Percentiles rank a stretch among this genome's conserved stretches.
phyloP scores from a whole-genome alignment of 2,113 vertebrate genomes.

The Alouatta palliata region DNA sequence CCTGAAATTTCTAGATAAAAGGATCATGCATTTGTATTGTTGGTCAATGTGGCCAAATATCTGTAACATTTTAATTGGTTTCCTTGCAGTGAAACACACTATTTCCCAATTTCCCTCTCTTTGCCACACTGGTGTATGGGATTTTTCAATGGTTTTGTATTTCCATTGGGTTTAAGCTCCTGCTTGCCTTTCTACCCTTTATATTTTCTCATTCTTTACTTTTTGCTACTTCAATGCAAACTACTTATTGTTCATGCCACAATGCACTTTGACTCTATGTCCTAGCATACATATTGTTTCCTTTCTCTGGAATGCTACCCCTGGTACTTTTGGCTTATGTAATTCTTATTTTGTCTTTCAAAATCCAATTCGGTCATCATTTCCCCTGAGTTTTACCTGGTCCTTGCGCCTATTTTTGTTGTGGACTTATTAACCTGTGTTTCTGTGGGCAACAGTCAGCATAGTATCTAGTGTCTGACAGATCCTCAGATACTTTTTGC shows the following conservation, averaged over 20 bases:
- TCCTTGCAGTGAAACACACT: background rate
- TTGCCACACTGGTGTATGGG: background rate
- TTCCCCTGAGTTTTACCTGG: background rate
- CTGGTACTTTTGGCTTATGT: background rate
- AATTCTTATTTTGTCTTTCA: slow-evolving; percentile 2
- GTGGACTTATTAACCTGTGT: background rate
- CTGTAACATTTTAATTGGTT: background rate
- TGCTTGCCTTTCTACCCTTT: background rate
- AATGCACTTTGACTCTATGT: background rate
- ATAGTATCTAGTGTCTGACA: background rate
- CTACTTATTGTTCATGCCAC: background rate
- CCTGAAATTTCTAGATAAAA: background rate
- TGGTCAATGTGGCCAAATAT: background rate
- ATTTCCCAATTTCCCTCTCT: background rate
- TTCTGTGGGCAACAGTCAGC: background rate
- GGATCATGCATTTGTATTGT: background rate
- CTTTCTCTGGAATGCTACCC: background rate
- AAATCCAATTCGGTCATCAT: background rate
- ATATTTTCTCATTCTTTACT: background rate
- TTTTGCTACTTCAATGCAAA: background rate
- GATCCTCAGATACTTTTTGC: background rate
- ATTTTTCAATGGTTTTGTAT: background rate
- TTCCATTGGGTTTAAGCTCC: background rate
- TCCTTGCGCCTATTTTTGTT: background rate
- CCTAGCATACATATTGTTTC: background rate